These are phyloP conservation scores for Ciconia nigra DNA, from an alignment of 2,797 vertebrate species.

Conservation along the genomic window DNA sequence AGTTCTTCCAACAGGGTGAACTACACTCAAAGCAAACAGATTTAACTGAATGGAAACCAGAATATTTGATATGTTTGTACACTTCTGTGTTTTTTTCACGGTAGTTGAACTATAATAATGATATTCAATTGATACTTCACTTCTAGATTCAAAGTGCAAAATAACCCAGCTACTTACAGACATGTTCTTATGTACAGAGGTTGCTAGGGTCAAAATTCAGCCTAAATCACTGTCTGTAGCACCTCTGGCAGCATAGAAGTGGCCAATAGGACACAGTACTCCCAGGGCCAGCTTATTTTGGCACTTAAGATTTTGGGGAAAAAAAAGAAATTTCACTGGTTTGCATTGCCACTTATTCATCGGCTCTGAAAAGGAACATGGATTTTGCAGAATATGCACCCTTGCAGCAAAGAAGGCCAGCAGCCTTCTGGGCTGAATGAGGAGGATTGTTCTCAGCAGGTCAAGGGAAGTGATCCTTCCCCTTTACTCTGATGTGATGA, in stretches of 20 bases:
- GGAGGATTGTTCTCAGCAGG: background rate
- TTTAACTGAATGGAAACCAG: background rate
- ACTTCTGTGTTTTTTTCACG: background rate
- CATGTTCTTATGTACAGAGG: background rate
- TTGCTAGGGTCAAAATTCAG: background rate
- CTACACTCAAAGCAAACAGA: background rate
- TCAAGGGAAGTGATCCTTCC: background rate
- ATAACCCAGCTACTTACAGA: background rate
- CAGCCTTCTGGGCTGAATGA: background rate
- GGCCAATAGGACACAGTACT: background rate
- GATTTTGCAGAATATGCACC: background rate
- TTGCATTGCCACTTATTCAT: background rate
- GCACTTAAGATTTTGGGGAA: accelerated
- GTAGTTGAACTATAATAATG: background rate
- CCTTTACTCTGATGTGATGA: background rate
- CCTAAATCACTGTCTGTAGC: background rate
- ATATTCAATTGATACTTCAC: background rate
- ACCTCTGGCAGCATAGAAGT: background rate
- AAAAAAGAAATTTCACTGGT: background rate
- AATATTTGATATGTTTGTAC: background rate
- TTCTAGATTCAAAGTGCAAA: background rate
- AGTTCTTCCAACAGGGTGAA: background rate
- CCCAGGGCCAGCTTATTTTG: background rate
- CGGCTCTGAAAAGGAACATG: background rate
- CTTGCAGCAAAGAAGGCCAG: background rate